Percentiles rank a stretch among this genome's conserved stretches.
Conservation (phyloP, 1,140 invertebrate species). For the Drosophila kepulauana region DNA sequence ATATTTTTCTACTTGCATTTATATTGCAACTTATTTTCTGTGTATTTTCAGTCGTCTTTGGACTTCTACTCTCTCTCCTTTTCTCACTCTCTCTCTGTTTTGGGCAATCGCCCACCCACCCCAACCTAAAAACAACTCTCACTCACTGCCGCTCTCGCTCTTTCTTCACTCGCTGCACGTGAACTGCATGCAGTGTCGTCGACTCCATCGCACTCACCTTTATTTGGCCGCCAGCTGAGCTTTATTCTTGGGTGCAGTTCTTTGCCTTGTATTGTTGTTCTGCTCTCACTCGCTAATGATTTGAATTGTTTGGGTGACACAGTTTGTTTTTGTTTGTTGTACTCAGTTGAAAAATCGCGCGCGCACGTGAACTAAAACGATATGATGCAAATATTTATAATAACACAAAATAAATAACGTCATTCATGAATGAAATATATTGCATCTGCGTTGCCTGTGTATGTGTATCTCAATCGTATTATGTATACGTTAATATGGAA, state of each 20-base stretch:
- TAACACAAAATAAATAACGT: conserved; percentile 12
- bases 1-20: too few relatives aligned
- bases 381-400: conserved; percentile 20
- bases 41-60: conserved; percentile 5
- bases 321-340: conserved; percentile 1
- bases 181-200: conserved; percentile 16
- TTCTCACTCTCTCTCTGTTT: not conserved
- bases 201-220: conserved; percentile 11
- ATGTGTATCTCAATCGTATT: conserved; percentile 1
- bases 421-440: conserved; percentile 57
- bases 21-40: conserved; percentile 14
- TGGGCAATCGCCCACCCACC: conserved; percentile 2
- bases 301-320: conserved; percentile 3
- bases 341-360: conserved; percentile 19
- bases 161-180: conserved; percentile 6
- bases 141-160: conserved; percentile 5
- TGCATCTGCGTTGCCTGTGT: conserved; percentile 1
- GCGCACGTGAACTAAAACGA: conserved; percentile 35
- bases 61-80: not conserved
- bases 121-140: not conserved
- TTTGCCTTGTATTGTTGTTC: conserved; percentile 11
- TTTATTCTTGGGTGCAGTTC: conserved; percentile 25
- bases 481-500: not conserved
- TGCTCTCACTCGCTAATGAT: not conserved
- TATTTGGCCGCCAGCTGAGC: conserved; percentile 6